Evolutionary conservation across 2,797 vertebrate species (phyloP), one percentile per base, ranked within the genome.

Genomic region (Tympanoctomys barrerae): DNA sequence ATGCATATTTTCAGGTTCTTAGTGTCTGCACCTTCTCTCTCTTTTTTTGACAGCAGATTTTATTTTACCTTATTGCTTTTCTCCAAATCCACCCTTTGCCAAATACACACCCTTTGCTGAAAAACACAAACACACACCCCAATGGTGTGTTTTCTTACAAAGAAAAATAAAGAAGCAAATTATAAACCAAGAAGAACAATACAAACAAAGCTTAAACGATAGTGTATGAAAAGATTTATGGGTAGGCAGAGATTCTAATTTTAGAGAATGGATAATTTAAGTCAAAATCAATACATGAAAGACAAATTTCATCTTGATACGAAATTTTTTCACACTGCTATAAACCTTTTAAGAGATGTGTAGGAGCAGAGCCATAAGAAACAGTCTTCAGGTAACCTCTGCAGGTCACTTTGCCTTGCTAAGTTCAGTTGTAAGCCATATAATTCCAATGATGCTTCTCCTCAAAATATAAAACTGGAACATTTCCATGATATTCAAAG

Each of bases 201-300:
- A 39, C 28, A 96, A 94, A 85, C 12, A 91, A 94, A 87, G 52
- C 61, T 90, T 83, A 91, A 94, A 94, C 83, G 96, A 95, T 0
- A 59, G 42, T 57, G 83, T 21, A 57, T 70, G 59, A 79, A 85
- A 78, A 66, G 84, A 31, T 39, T 85, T 66, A 92, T 8, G 97
- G 86, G 95, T 86, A 96, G 97, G 95, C 95, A 89, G 1, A 80
- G 91, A 93, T 97, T 97, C 93, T 92, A 87, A 93, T 93, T 97
- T 97, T 97, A 98, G 97, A 98, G 97, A 97, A 97, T 95, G 97
- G 96, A 97, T 97, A 98, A 94, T 97, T 97, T 96, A 98, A 97
- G 87, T 98, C 97, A 97, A 95, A 97, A 97, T 95, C 95, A 98
- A 96, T 94, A 97, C 96, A 96, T 28, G 42, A 49, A 31, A 49